Conservation (phyloP, 1,140 invertebrate species). For the Dryas iulia region DNA sequence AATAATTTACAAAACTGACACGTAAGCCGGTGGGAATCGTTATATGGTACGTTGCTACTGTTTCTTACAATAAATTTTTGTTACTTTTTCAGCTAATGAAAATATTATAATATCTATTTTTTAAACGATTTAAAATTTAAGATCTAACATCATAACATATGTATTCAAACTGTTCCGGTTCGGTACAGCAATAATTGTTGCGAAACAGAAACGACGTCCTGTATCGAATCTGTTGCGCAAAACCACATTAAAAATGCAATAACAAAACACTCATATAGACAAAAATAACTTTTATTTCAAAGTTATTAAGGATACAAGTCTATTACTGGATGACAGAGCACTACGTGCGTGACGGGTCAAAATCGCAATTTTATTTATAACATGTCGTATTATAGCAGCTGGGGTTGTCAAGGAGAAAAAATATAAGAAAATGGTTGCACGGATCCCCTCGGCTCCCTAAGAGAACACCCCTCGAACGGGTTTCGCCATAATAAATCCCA, state of each 20-base stretch:
- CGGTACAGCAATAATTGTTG: constrained; percentile 69
- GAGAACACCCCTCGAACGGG: constrained; percentile 75
- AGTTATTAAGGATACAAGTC: constrained; percentile 4
- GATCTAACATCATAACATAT: constrained; percentile 35
- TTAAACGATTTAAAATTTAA: constrained; percentile 12
- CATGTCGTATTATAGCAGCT: constrained; percentile 76
- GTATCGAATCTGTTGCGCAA: constrained; percentile 58
- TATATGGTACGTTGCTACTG: not conserved
- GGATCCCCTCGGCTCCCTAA: constrained; percentile 53
- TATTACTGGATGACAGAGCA: not conserved
- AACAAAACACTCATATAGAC: constrained; percentile 8
- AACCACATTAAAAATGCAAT: constrained; percentile 33
- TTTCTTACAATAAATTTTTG: not conserved
- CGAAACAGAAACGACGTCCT: constrained; percentile 76
- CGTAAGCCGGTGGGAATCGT: no score
- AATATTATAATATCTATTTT: constrained; percentile 5
- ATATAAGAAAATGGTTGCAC: constrained; percentile 62
- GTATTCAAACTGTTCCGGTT: constrained; percentile 65
- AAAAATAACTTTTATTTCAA: constrained; percentile 29
- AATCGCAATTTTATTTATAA: constrained; percentile 80
- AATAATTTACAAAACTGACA: no score
- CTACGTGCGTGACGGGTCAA: constrained; percentile 74
- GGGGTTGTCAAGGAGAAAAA: constrained; percentile 77
- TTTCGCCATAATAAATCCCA: constrained; percentile 76
- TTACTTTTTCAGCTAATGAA: not conserved